Conservation (phyloP, 2,888 invertebrate species). For the Candidula unifasciata region DNA sequence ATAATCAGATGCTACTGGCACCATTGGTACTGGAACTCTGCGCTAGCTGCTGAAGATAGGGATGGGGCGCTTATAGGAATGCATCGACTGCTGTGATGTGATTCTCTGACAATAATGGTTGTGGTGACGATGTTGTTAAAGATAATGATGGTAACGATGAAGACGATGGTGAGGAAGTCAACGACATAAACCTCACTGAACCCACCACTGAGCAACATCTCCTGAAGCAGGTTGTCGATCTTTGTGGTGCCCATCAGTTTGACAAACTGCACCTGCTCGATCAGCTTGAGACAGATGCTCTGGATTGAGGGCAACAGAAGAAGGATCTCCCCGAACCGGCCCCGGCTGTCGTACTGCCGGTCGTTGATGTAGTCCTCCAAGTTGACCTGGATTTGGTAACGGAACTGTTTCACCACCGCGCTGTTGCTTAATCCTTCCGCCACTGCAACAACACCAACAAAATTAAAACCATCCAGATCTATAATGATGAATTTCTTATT, state of each 20-base stretch:
- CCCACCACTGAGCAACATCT: conserved; percentile 94
- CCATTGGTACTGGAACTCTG: too few relatives aligned
- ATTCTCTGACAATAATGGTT: too few relatives aligned
- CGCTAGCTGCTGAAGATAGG: too few relatives aligned
- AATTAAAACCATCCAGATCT: too few relatives aligned
- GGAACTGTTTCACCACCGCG: conserved; percentile 90
- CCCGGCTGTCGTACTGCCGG: conserved; percentile 90
- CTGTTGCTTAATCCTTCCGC: conserved; percentile 93
- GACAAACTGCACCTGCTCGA: conserved; percentile 97
- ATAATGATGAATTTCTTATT: too few relatives aligned
- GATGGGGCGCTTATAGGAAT: too few relatives aligned
- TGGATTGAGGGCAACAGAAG: conserved; percentile 95
- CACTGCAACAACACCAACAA: conserved; percentile 81
- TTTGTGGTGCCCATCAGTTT: conserved; percentile 95
- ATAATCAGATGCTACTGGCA: too few relatives aligned
- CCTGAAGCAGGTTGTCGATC: conserved; percentile 94
- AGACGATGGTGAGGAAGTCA: too few relatives aligned
- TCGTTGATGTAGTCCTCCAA: conserved; percentile 98
- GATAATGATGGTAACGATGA: too few relatives aligned
- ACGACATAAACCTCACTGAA: neutral
- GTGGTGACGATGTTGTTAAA: too few relatives aligned
- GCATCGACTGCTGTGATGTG: too few relatives aligned
- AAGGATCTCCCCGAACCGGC: conserved; percentile 90
- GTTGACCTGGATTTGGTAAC: conserved; percentile 93
- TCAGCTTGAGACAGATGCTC: conserved; percentile 98